phyloP scores from a whole-genome alignment of 2,797 vertebrate species.

The Sorex maritimensis region DNA sequence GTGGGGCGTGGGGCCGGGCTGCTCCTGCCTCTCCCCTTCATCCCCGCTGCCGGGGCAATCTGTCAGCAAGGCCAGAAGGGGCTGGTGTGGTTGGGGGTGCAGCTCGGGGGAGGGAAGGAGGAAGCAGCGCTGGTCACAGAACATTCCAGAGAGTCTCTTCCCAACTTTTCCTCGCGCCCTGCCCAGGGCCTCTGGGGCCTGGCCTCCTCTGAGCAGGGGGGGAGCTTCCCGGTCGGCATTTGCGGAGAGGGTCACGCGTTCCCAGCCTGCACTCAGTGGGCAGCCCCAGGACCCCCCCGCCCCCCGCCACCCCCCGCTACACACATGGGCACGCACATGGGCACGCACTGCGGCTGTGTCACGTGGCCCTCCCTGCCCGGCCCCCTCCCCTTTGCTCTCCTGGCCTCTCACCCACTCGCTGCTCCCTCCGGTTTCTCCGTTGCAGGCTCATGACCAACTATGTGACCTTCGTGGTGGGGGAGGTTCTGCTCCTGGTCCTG shows the following conservation, averaged over 20 bases:
- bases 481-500: constrained; percentile 95
- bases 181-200: neutral
- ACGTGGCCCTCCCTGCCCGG: neutral
- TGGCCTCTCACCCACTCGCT: neutral
- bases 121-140: too few species aligned
- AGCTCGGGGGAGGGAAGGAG: neutral
- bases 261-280: neutral
- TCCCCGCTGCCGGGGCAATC: too few species aligned
- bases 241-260: neutral
- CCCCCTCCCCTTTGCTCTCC: too few species aligned
- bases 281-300: neutral
- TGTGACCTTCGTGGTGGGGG: constrained; percentile 95
- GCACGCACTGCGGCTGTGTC: too few species aligned
- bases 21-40: too few species aligned
- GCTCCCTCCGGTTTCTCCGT: neutral
- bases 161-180: neutral
- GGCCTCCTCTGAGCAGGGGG: neutral
- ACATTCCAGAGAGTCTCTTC: too few species aligned
- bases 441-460: constrained; percentile 95
- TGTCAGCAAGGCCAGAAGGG: neutral
- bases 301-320: too few species aligned
- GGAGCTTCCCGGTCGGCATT: neutral
- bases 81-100: neutral
- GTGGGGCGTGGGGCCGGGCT: neutral
- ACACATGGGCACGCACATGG: too few species aligned